A percentile compares a stretch with the other conserved stretches of the same genome.
Conservation (phyloP, 2,113 vertebrate species). For the Oceanodroma tethys region DNA sequence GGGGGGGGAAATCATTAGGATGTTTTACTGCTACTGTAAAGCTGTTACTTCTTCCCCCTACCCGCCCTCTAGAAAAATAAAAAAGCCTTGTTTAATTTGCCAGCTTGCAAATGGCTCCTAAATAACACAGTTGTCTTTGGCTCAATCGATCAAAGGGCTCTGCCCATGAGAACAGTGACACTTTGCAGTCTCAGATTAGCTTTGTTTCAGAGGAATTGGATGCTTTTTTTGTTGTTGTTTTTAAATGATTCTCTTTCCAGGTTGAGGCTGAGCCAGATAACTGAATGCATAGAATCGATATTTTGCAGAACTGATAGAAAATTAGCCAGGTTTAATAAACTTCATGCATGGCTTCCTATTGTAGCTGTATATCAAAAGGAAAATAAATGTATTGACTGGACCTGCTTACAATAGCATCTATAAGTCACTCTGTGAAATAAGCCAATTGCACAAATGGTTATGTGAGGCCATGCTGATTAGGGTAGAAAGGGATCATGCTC, state of each 20-base stretch:
- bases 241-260: background rate
- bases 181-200: background rate
- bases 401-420: constrained; percentile 31
- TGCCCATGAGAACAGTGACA: background rate
- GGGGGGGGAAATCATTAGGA: background rate
- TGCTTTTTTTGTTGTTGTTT: background rate
- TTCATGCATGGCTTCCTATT: constrained; percentile 55
- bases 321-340: constrained; percentile 66
- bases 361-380: constrained; percentile 48
- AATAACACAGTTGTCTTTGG: constrained; percentile 57
- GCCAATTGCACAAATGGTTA: background rate
- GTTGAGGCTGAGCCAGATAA: constrained; percentile 11
- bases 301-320: constrained; percentile 59
- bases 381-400: constrained; percentile 62
- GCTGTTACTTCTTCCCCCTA: background rate
- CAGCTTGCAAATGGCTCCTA: constrained; percentile 58
- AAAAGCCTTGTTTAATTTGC: constrained; percentile 5
- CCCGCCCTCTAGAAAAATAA: background rate
- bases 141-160: constrained; percentile 15
- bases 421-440: constrained; percentile 42
- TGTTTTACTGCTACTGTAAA: constrained; percentile 26
- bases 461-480: background rate
- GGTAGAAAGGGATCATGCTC: background rate
- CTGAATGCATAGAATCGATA: constrained; percentile 29
- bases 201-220: background rate